These are phyloP conservation scores for Maniola jurtina DNA, from an alignment of 1,140 invertebrate genomes.

Conservation along the genomic window DNA sequence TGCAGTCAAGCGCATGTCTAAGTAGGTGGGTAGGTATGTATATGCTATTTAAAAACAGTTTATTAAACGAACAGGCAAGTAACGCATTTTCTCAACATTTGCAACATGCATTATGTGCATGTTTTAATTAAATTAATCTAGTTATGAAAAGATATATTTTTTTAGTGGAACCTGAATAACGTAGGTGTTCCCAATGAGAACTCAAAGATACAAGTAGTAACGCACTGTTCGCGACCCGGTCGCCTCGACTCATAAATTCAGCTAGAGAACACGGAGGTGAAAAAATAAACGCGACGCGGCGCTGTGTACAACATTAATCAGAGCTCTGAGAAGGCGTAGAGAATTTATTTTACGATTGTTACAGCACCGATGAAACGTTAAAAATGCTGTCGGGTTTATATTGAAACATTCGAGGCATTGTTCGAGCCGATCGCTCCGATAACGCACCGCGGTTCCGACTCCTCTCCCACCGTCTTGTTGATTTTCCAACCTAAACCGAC, in stretches of 20 bases:
- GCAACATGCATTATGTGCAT: too few species aligned
- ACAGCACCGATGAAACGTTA: conserved; percentile 75
- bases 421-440: conserved; percentile 68
- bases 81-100: too few species aligned
- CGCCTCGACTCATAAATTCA: conserved; percentile 61
- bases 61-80: too few species aligned
- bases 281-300: conserved; percentile 68
- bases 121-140: too few species aligned
- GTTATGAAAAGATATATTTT: too few species aligned
- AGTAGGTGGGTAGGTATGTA: too few species aligned
- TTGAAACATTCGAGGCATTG: conserved; percentile 76
- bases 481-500: conserved; percentile 73
- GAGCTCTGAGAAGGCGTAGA: conserved; percentile 72
- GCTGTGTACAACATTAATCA: conserved; percentile 75
- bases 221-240: conserved; percentile 31
- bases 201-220: conserved; percentile 36
- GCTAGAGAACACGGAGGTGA: conserved; percentile 64
- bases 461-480: conserved; percentile 63
- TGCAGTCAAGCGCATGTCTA: too few species aligned
- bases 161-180: neutral
- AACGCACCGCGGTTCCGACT: conserved; percentile 64
- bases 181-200: conserved; percentile 27
- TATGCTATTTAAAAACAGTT: too few species aligned
- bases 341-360: conserved; percentile 78
- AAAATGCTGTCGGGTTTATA: conserved; percentile 75